These are phyloP conservation scores for Carollia perspicillata DNA, from an alignment of 2,113 vertebrate species.

Conservation along the genomic window DNA sequence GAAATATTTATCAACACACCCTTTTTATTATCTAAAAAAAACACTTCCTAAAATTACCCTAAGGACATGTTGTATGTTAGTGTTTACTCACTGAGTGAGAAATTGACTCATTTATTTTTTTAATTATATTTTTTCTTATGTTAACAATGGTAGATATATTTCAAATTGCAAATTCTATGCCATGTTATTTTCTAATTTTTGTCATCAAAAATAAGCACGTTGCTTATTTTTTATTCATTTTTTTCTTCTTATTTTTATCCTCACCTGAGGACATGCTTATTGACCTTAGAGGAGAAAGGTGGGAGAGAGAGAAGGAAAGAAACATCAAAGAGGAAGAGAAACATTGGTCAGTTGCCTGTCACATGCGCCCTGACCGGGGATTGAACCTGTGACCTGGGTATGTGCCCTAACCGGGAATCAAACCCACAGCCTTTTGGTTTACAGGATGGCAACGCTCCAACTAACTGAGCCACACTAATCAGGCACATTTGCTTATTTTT, in stretches of 20 bases:
- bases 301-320: too few relatives aligned
- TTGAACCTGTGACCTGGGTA: too few relatives aligned
- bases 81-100: neutral
- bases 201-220: neutral
- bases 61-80: neutral
- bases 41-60: neutral
- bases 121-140: neutral
- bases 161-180: neutral
- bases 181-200: neutral
- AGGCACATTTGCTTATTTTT: neutral
- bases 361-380: too few relatives aligned
- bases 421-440: too few relatives aligned
- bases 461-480: too few relatives aligned
- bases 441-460: too few relatives aligned
- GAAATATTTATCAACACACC: neutral
- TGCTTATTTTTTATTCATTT: neutral
- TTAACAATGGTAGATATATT: neutral
- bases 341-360: too few relatives aligned
- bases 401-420: too few relatives aligned
- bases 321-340: too few relatives aligned
- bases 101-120: neutral
- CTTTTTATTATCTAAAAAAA: neutral
- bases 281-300: too few relatives aligned
- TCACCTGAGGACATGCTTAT: too few relatives aligned
- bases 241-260: too few relatives aligned